Evolutionary conservation across 2,113 vertebrate genomes (phyloP), one percentile per base, ranked within the genome.

Genomic region (Lamprotornis superbus): DNA sequence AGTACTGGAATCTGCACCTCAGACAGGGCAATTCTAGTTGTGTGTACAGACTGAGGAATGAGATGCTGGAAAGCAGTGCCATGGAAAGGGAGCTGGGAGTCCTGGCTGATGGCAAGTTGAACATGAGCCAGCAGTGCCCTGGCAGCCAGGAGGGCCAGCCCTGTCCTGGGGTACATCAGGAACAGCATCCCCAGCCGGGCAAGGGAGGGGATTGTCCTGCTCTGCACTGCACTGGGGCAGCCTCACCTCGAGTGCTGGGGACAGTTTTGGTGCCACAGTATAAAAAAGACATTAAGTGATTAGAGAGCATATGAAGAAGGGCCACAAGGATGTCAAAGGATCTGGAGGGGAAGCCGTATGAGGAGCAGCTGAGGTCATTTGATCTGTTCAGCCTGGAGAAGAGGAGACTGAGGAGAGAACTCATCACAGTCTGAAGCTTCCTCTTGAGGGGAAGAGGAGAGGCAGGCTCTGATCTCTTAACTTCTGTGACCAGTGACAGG

Each of bases 111-210:
- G 37, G 31, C 6, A 33, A 28, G 31, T 5, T 33, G 50, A 50
- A 50, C 19, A 10, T 7, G 35, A 37, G 10, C 1, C 59, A 73
- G 42, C 42, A 56, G 42, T 33, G 40, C 35, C 31, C 44, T 56
- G 50, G 25, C 5, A 73, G 42, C 42, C 75, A 64, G 49, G 42
- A 64, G 31, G 8, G 35, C 14, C 35, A 42, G 0, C 1, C 0
- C 0, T 35, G 25, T 35, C 40, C 49, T 56, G 40, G 13, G 13
- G 20, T 2, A 2, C 31, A 57, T 23, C 76, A 64, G 42, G 35
- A 4, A 23, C 31, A 80, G 31, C 31, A 37, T 31, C 1, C 0
- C 9, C n/a, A 79, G n/a, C 42, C 0, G 0, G 35, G 24, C 16
- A 40, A 42, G 35, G 49, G 25, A 64, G 17, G 20, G 31, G 21